Base-by-base conservation (phyloP, 2,797 vertebrate species). In the Trachops cirrhosus region DNA sequence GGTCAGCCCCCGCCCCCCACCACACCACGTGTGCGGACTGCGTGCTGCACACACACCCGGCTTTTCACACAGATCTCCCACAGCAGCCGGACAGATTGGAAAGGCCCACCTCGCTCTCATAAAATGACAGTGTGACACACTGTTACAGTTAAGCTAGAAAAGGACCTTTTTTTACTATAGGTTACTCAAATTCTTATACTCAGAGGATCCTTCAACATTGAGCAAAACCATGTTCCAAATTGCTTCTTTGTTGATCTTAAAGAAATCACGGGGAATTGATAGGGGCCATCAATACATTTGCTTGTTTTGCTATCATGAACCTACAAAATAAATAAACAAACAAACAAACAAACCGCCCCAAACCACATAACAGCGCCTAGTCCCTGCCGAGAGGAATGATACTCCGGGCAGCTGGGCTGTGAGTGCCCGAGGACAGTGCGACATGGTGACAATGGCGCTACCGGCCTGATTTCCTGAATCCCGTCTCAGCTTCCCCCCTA, bases 171-270 rank as follows among this genome's bases (percentile, higher is more conserved):
- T 93, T 93, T 46, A 46, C 71, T 24, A 41, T 0, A 88, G 88
- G 85, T 26, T 59, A 64, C 79, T 90, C 46, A 16, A 80, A 89
- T 32, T 87, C 64, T 64, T 46, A 85, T 1, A 57, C 73, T 78
- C 71, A 85, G 52, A 80, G 68, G 85, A 85, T 39, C 59, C 77
- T 85, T 80, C 41, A 15, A 62, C 32, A n/a, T 62, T 10, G 74
- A 68, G 52, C 24, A 18, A 90, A 95, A 57, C 9, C 73, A 71
- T 52, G 83, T 70, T 37, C 91, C 89, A 88, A 93, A 89, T 1
- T 74, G 92, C 74, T 73, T 96, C 71, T 82, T 54, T 46, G 86
- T 2, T 62, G 91, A 95, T n/a, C 86, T 41, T 88, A 79, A 84
- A 86, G 64, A 84, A 89, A 75, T 52, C 71, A 22, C 0, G 75